Conservation (phyloP, 2,888 invertebrate genomes). For the Ischnura elegans region DNA sequence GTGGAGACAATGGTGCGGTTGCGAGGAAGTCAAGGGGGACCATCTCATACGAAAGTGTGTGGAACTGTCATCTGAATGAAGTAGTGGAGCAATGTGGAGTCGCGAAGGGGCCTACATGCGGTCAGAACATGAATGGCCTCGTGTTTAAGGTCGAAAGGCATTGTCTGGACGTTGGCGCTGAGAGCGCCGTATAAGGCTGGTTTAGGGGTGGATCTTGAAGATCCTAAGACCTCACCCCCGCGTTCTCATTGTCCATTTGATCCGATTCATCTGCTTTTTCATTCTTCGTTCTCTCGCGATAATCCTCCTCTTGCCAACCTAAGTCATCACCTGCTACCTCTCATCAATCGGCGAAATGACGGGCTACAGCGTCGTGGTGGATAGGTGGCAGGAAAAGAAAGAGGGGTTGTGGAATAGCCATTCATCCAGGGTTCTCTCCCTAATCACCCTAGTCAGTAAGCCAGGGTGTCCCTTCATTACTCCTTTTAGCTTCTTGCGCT, state of each 20-base stretch:
- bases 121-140: not conserved
- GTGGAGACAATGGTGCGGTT: not conserved
- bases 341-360: conserved; percentile 31
- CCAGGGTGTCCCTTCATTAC: not conserved
- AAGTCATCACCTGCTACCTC: not conserved
- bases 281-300: not conserved
- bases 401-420: not conserved
- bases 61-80: not conserved
- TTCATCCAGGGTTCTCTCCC: not conserved
- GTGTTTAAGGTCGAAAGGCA: not conserved
- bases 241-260: not conserved
- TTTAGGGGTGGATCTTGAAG: not conserved
- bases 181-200: not conserved
- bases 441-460: not conserved
- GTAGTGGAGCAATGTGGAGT: not conserved
- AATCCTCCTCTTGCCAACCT: not conserved
- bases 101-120: not conserved
- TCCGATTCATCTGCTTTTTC: conserved; percentile 20
- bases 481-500: not conserved
- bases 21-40: not conserved
- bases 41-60: not conserved
- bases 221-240: not conserved
- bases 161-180: not conserved
- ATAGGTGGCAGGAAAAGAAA: not conserved
- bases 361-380: not conserved